phyloP scores from a whole-genome alignment of 2,797 vertebrate genomes.

The Acanthornis magna region DNA sequence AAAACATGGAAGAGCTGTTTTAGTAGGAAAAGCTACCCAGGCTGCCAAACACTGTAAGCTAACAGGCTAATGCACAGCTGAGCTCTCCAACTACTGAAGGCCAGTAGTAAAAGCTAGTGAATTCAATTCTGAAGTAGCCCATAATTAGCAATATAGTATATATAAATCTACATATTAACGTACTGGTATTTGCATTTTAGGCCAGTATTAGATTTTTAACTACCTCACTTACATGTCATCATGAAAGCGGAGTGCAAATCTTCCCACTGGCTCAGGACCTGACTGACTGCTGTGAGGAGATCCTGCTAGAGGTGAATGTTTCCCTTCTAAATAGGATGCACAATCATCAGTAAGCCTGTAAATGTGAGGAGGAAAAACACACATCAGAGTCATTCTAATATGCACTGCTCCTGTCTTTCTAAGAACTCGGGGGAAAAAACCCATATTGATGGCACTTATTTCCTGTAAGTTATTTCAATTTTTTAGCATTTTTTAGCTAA shows the following conservation, averaged over 20 bases:
- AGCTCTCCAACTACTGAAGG: neutral
- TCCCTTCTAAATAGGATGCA: constrained; percentile 83
- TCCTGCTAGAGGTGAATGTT: constrained; percentile 43
- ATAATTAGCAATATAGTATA: neutral
- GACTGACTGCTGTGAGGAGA: constrained; percentile 40
- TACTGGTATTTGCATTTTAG: neutral
- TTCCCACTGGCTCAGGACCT: constrained; percentile 69
- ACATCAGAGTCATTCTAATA: neutral
- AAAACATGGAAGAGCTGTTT: neutral
- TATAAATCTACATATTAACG: neutral
- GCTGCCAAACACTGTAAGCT: neutral
- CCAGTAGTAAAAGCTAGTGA: neutral
- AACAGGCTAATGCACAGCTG: neutral
- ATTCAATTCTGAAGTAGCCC: neutral
- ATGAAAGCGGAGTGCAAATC: constrained; percentile 81
- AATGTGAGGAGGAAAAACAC: neutral
- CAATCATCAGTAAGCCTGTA: constrained; percentile 78
- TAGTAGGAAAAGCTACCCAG: neutral
- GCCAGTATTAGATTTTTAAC: neutral
- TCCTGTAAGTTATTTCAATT: neutral
- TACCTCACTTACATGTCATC: constrained; percentile 84
- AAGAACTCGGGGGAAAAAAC: fast-evolving
- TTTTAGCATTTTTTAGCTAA: neutral
- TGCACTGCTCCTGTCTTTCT: neutral
- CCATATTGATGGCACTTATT: neutral